Evolutionary conservation across 2,888 invertebrate species (phyloP).

Genomic region (Desoria tigrina): DNA sequence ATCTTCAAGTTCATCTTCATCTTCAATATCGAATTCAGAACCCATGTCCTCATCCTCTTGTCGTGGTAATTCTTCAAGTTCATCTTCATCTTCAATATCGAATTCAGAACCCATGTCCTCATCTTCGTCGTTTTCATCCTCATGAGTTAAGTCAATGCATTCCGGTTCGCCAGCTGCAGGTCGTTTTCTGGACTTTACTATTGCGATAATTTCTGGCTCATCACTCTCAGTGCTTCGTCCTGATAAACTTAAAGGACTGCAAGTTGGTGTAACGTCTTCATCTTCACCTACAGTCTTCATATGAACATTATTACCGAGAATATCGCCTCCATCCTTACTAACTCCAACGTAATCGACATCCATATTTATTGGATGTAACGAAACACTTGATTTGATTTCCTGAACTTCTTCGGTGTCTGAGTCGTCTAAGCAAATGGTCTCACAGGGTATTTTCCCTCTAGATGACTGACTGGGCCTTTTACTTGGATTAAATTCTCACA

Average conservation of each 20-base stretch:
- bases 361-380: too few species aligned
- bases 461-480: too few species aligned
- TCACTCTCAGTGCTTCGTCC: not conserved
- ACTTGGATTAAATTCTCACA: too few species aligned
- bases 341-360: not conserved
- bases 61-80: constrained; percentile 13
- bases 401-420: constrained; percentile 1
- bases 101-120: constrained; percentile 4
- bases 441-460: too few species aligned
- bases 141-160: constrained; percentile 31
- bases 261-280: not conserved
- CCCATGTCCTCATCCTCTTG: too few species aligned
- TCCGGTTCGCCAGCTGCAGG: constrained; percentile 18
- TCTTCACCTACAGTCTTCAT: not conserved
- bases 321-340: not conserved
- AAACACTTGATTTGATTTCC: not conserved
- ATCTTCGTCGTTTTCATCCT: constrained; percentile 28
- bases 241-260: not conserved
- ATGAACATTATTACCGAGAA: too few species aligned
- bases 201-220: not conserved
- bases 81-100: constrained; percentile 23
- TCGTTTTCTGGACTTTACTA: not conserved
- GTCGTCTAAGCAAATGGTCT: too few species aligned
- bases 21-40: too few species aligned
- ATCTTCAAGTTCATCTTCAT: too few species aligned